Evolutionary conservation across 2,888 invertebrate species (phyloP).

Genomic region (Caenorhabditis sinica): DNA sequence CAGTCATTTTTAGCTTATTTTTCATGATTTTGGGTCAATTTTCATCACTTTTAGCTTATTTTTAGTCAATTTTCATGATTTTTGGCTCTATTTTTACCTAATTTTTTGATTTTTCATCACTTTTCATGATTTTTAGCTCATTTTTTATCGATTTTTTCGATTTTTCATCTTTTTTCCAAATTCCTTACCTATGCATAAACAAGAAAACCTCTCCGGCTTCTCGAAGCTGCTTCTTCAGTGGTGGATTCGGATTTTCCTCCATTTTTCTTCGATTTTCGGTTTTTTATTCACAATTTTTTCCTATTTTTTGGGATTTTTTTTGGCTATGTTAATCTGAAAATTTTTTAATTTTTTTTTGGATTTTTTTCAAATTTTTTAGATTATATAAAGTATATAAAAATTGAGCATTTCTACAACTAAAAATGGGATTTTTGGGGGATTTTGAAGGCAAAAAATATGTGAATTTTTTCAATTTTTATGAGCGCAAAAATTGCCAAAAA

Average conservation of each 20-base stretch:
- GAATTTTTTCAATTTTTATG: not conserved
- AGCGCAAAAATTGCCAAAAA: not conserved
- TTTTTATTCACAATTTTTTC: not conserved
- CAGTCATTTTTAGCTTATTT: not conserved
- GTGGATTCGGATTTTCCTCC: constrained; percentile 68
- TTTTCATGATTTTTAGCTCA: not conserved
- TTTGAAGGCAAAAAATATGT: no score
- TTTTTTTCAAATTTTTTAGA: not conserved
- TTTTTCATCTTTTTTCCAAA: constrained; percentile 84
- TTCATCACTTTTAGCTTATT: not conserved
- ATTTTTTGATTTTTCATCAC: not conserved
- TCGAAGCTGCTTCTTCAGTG: constrained; percentile 47
- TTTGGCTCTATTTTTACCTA: not conserved
- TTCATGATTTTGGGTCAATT: not conserved
- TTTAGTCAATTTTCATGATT: not conserved
- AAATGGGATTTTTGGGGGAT: not conserved
- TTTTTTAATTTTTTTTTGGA: not conserved
- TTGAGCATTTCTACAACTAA: constrained; percentile 11
- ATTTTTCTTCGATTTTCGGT: not conserved
- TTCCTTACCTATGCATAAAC: constrained; percentile 84
- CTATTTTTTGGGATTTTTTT: not conserved
- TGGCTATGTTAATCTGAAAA: constrained; percentile 1
- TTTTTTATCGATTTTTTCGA: not conserved
- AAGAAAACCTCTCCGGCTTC: constrained; percentile 79
- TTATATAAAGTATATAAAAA: constrained; percentile 5